Evolutionary conservation across 2,888 invertebrate species (phyloP).

Genomic region (Agonopterix arenella): DNA sequence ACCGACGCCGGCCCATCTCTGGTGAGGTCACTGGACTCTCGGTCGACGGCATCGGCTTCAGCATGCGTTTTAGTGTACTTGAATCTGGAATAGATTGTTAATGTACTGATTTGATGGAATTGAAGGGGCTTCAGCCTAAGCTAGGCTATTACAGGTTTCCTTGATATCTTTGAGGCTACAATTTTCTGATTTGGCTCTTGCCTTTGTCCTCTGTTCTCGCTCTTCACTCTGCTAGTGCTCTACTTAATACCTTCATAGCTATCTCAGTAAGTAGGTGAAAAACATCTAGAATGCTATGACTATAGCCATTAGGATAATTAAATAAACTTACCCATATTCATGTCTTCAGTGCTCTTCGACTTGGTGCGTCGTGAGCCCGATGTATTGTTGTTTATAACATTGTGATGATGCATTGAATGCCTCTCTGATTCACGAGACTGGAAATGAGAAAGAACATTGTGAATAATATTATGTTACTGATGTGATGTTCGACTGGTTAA

Average conservation of each 20-base stretch:
- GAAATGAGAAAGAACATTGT: conserved; percentile 15
- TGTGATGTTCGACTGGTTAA: too few relatives aligned
- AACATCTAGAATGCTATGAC: too few relatives aligned
- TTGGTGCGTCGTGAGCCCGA: conserved; percentile 81
- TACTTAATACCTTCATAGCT: too few relatives aligned
- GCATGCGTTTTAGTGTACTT: conserved; percentile 93
- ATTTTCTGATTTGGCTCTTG: too few relatives aligned
- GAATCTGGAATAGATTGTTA: conserved; percentile 75
- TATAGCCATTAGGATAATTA: background rate
- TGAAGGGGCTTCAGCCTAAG: too few relatives aligned
- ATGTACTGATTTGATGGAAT: too few relatives aligned
- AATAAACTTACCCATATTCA: conserved; percentile 77
- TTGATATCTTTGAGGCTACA: too few relatives aligned
- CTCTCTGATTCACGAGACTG: conserved; percentile 83
- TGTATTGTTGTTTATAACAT: conserved; percentile 85
- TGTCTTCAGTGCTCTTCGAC: conserved; percentile 94
- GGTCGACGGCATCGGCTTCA: conserved; percentile 94
- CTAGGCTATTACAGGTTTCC: too few relatives aligned
- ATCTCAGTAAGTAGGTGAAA: too few relatives aligned
- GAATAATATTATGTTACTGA: too few relatives aligned
- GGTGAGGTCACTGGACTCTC: conserved; percentile 94
- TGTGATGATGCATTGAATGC: conserved; percentile 80
- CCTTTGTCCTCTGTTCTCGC: too few relatives aligned
- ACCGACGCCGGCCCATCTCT: conserved; percentile 90
- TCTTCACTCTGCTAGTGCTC: too few relatives aligned